These are phyloP conservation scores for Sebastes trivittatus DNA, from an alignment of 2,797 vertebrate species.

Conservation along the genomic window DNA sequence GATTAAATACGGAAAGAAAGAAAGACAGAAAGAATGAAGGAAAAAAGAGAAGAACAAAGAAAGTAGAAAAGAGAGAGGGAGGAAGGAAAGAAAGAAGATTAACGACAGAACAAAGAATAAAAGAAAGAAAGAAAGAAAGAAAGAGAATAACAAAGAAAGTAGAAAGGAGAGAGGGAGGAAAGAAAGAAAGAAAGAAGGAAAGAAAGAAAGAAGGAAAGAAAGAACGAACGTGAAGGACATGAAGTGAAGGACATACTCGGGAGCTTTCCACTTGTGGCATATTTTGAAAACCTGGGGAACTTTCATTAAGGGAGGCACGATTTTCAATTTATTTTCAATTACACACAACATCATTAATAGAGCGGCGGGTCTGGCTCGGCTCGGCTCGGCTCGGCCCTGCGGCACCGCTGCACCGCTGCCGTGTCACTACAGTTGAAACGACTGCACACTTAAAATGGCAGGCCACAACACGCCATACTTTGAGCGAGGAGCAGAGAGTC, in stretches of 20 bases:
- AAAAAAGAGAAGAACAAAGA: too few relatives aligned
- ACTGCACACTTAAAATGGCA: constrained; percentile 42
- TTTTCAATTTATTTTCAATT: constrained; percentile 71
- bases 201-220: not conserved
- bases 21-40: too few relatives aligned
- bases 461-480: constrained; percentile 30
- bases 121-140: too few relatives aligned
- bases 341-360: constrained; percentile 52
- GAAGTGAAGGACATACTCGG: not conserved
- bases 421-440: constrained; percentile 24
- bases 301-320: constrained; percentile 22
- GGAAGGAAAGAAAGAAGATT: too few relatives aligned
- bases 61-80: too few relatives aligned
- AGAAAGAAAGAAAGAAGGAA: too few relatives aligned
- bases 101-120: too few relatives aligned
- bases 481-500: constrained; percentile 29
- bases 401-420: constrained; percentile 36
- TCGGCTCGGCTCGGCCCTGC: constrained; percentile 24
- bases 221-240: not conserved
- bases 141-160: too few relatives aligned
- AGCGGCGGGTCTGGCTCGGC: constrained; percentile 15
- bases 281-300: constrained; percentile 14
- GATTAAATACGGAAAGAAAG: too few relatives aligned
- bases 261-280: constrained; percentile 7
- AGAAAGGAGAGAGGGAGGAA: not conserved